phyloP scores from a whole-genome alignment of 1,140 invertebrate genomes.

The Sitobion miscanthi region DNA sequence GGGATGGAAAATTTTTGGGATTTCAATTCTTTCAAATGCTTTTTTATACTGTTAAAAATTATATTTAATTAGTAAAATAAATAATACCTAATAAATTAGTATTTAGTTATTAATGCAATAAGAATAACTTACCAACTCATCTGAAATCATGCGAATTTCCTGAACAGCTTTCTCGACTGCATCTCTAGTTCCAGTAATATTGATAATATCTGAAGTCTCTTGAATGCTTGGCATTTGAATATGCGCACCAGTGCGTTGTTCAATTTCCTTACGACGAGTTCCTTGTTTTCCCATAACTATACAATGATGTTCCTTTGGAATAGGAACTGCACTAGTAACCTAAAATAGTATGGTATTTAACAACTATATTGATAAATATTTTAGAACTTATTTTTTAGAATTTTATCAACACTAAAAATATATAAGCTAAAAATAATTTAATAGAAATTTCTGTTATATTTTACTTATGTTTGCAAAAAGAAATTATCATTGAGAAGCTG shows the following conservation, averaged over 20 bases:
- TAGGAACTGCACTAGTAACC: constrained; percentile 80
- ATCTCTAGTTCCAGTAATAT: constrained; percentile 91
- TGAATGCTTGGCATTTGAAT: constrained; percentile 88
- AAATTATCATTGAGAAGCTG: background rate
- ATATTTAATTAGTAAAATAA: background rate
- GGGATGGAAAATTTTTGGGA: constrained; percentile 94
- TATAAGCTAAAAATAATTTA: too few relatives aligned
- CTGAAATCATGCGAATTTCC: constrained; percentile 90
- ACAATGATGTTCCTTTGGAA: constrained; percentile 96
- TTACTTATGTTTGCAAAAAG: background rate
- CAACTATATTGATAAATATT: too few relatives aligned
- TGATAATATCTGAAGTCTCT: constrained; percentile 83
- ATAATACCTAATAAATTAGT: constrained; percentile 6
- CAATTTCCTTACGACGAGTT: constrained; percentile 85
- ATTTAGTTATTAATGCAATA: background rate
- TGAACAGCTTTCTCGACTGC: constrained; percentile 95
- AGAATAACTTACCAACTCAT: constrained; percentile 76
- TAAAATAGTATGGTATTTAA: constrained; percentile 62
- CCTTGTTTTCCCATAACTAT: constrained; percentile 92
- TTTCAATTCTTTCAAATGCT: constrained; percentile 80
- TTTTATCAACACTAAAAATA: too few relatives aligned
- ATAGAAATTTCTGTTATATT: background rate
- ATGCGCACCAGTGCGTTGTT: constrained; percentile 89
- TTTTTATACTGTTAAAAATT: constrained; percentile 69
- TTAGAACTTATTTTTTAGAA: too few relatives aligned